Base-by-base conservation (phyloP, 1,140 invertebrate genomes). In the Phortica variegata region DNA sequence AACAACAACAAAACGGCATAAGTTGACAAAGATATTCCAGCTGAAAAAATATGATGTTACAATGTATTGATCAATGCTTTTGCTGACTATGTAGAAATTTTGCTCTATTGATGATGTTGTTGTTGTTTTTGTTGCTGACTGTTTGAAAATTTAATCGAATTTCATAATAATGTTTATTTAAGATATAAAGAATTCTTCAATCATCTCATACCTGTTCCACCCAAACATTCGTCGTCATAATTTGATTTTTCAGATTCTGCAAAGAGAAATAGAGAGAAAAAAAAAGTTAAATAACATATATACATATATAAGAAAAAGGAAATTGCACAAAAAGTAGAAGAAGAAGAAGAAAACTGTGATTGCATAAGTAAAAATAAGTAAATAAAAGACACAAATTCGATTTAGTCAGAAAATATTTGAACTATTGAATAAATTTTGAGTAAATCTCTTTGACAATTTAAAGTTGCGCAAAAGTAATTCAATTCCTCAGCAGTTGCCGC, bases 201-300 rank as follows among this genome's bases (percentile, higher is more conserved):
- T 12, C 44, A n/a, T 17, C 21, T 23, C 83, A 87, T 79, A 95
- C 92, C 86, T 95, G 93, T 80, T 94, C 90, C 58, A 96, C 88
- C 93, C 93, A 96, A 54, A 96, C 89, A 79, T 95, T 96, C 65
- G 93, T 95, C 66, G 93, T 96, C 93, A 96, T 95, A 69, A 96
- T 94, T 84, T 96, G 93, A 81, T 92, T 94, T 78, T 92, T 93
- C 79, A 93, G 81, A 82, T 93, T 93, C 90, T 93, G 87, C 60
- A 91, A 87, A 73, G 78, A 80, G 82, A 77, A 62, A 51, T 36
- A 44, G 42, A 58, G 44, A 3, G 17, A 46, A 41, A 44, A 42
- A 52, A 46, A 53, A 50, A 54, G 26, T 34, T 9, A 13, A 16
- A 31, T 18, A 41, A 38, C 12, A 40, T 31, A 47, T 23, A 31